Conservation (phyloP, 2,797 vertebrate species). For the Syndactyla subalaris region DNA sequence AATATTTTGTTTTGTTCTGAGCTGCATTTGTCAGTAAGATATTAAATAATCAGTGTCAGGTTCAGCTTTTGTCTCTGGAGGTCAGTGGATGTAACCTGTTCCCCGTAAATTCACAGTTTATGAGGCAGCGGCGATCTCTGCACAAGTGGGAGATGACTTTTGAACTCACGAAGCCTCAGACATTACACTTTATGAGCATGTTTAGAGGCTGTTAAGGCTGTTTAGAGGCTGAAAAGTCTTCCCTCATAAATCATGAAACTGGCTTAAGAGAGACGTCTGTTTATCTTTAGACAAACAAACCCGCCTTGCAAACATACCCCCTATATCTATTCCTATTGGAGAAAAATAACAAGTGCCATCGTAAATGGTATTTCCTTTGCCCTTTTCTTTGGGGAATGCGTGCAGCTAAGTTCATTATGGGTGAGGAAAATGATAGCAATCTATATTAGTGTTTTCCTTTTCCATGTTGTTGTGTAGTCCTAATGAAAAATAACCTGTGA, state of each 20-base stretch:
- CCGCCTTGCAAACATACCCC: not conserved
- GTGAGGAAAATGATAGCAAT: not conserved
- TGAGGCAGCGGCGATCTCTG: slow-evolving; percentile 25
- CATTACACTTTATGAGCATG: slow-evolving; percentile 29
- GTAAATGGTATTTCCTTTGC: not conserved
- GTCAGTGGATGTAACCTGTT: slow-evolving; percentile 57
- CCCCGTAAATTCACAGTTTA: slow-evolving; percentile 53
- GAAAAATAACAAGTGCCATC: not conserved
- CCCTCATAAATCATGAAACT: slow-evolving; percentile 16
- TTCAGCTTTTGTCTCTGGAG: slow-evolving; percentile 45
- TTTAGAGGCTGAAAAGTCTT: slow-evolving; percentile 32
- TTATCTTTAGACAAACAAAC: slow-evolving; percentile 30
- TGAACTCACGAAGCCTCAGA: slow-evolving; percentile 27
- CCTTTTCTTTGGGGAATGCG: not conserved
- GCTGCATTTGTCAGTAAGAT: slow-evolving; percentile 23
- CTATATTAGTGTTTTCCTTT: not conserved
- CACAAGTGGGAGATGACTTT: slow-evolving; percentile 45
- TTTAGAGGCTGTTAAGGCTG: slow-evolving; percentile 27
- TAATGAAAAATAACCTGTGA: not conserved
- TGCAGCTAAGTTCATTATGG: not conserved
- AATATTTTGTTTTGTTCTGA: not conserved
- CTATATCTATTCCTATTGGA: not conserved
- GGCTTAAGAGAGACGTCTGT: not conserved
- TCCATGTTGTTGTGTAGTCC: not conserved
- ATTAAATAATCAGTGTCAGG: slow-evolving; percentile 51